Conservation (phyloP, 2,888 invertebrate genomes). For the Griposia aprilina region DNA sequence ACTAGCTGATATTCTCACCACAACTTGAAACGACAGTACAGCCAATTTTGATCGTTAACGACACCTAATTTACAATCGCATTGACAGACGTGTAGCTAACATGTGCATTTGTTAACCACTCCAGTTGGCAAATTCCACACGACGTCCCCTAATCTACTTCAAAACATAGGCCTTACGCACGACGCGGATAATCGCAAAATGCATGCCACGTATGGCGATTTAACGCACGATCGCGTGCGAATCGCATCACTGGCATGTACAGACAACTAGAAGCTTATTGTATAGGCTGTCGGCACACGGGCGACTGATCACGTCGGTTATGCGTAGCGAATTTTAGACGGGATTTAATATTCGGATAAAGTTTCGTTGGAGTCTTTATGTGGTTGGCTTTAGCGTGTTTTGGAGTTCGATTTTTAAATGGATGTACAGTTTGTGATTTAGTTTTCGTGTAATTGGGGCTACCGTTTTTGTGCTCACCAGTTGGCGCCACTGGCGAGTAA, state of each 20-base stretch:
- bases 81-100: slow-evolving; percentile 11
- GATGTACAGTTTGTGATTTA: slow-evolving; percentile 4
- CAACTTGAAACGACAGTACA: slow-evolving; percentile 3
- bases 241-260: slow-evolving; percentile 61
- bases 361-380: slow-evolving; percentile 40
- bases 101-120: slow-evolving; percentile 25
- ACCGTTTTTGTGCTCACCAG: no score
- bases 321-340: slow-evolving; percentile 59
- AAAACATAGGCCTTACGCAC: slow-evolving; percentile 48
- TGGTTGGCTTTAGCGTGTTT: slow-evolving; percentile 9
- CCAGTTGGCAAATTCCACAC: slow-evolving; percentile 33
- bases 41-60: background rate
- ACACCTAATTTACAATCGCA: slow-evolving; percentile 15
- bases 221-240: slow-evolving; percentile 62
- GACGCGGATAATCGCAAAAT: slow-evolving; percentile 61
- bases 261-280: slow-evolving; percentile 64
- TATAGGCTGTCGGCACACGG: slow-evolving; percentile 54
- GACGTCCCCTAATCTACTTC: slow-evolving; percentile 35
- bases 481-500: no score
- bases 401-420: slow-evolving; percentile 8
- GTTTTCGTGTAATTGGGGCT: background rate
- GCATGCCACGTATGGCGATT: slow-evolving; percentile 64
- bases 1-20: background rate
- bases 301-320: slow-evolving; percentile 58
- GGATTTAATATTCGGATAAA: slow-evolving; percentile 53